These are phyloP conservation scores for Tapera naevia DNA, from an alignment of 2,797 vertebrate genomes.

Conservation along the genomic window DNA sequence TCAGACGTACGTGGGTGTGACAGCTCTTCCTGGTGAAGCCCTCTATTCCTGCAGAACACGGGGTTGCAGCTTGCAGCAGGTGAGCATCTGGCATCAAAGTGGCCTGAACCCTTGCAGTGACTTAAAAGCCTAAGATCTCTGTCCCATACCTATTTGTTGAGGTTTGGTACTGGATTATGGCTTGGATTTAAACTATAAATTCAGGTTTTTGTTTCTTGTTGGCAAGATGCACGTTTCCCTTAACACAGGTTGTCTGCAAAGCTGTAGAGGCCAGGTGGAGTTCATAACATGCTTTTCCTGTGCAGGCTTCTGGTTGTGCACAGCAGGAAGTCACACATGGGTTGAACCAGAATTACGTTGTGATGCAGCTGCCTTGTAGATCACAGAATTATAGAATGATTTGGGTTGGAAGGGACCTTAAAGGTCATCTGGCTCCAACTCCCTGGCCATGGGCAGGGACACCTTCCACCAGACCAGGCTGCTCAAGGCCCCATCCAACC, in stretches of 20 bases:
- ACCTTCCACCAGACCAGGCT: no score
- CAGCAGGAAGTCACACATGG: not conserved
- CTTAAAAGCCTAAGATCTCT: not conserved
- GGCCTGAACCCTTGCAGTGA: not conserved
- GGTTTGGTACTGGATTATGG: not conserved
- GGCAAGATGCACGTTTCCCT: not conserved
- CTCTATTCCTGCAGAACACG: not conserved
- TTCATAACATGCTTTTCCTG: not conserved
- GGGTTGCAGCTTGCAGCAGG: not conserved
- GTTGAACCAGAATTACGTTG: accelerated
- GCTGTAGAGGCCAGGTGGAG: not conserved
- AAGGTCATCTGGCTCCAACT: no score
- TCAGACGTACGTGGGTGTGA: not conserved
- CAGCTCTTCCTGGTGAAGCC: not conserved
- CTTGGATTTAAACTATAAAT: not conserved
- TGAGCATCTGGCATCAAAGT: not conserved
- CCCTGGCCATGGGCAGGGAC: no score
- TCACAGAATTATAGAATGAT: no score
- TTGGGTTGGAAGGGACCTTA: no score
- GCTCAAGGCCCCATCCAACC: no score
- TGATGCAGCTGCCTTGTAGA: not conserved
- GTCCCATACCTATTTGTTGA: not conserved
- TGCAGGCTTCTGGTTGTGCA: not conserved
- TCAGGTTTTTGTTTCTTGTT: not conserved
- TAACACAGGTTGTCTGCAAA: not conserved